Base-by-base conservation (phyloP, 2,113 vertebrate genomes). In the Tyrannus savana region DNA sequence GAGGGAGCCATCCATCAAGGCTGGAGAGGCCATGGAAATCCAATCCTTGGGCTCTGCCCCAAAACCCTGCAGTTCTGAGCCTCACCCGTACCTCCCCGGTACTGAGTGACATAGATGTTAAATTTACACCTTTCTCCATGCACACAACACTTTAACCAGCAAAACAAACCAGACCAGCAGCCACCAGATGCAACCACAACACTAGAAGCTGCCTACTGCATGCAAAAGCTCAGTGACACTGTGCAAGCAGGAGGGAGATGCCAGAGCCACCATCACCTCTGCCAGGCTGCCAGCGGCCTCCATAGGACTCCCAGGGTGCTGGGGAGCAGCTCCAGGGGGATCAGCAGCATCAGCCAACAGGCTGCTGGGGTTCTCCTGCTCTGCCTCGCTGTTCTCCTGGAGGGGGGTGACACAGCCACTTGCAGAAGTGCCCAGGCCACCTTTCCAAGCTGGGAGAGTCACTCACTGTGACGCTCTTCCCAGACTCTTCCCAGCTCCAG, bases 301-400 rank as follows among this genome's bases (percentile, higher is more conserved):
- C 12, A 88, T 91, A 16, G 98, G 98, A 25, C 97, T 90, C 22
- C 71, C 78, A 4, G 73, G 94, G 92, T 96, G 97, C 94, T 97
- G 98, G 53, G 98, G 83, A 91, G 98, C 98, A 63, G 97, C 98
- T 66, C 96, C 98, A 18, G 98, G 97, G 60, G 98, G 97, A 64
- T 96, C 98, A 14, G 98, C 96, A 72, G 64, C 97, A 89, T 93
- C 98, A 85, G 98, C 98, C 46, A 94, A 37, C 1, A 24, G 37
- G 47, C 68, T 80, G 60, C 68, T 90, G 18, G 3, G 3, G 10
- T 23, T 46, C 52, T 91, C 90, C 64, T 84, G 96, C 56, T 87
- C 98, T 37, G 97, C 98, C 69, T 62, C 92, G 67, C 97, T 97
- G 55, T 95, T 97, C 84, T 97, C 98, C 98, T 99, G 8, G 22